phyloP scores from a whole-genome alignment of 1,140 invertebrate species.

The Dinothrombium tinctorium region DNA sequence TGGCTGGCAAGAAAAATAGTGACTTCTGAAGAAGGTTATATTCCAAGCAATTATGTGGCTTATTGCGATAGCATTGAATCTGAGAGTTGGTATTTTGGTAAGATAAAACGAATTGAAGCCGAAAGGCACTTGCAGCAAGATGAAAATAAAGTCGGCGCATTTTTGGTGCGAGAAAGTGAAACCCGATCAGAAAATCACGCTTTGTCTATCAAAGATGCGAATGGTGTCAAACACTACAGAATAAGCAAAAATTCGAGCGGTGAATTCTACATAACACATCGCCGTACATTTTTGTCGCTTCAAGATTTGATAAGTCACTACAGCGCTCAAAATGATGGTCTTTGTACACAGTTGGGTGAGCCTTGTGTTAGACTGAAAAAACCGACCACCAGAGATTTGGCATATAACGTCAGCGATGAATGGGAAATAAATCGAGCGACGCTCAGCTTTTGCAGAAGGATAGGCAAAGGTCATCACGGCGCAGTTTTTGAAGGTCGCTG shows the following conservation, averaged over 20 bases:
- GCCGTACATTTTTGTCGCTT: conserved; percentile 69
- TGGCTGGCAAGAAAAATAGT: conserved; percentile 92
- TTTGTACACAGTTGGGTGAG: conserved; percentile 71
- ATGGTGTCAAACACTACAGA: conserved; percentile 80
- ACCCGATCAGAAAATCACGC: neutral
- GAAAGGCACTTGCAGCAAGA: conserved; percentile 73
- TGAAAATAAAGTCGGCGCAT: conserved; percentile 79
- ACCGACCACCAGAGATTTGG: conserved; percentile 57
- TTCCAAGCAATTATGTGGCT: conserved; percentile 98
- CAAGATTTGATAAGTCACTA: conserved; percentile 76
- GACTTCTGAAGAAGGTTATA: conserved; percentile 84
- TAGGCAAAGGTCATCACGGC: conserved; percentile 91
- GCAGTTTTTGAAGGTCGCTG: conserved; percentile 95
- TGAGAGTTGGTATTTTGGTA: conserved; percentile 82
- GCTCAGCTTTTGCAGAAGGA: conserved; percentile 56
- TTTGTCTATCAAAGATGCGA: neutral
- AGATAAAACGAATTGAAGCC: conserved; percentile 81
- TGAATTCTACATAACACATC: conserved; percentile 59
- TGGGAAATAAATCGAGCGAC: conserved; percentile 64
- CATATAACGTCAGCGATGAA: conserved; percentile 73
- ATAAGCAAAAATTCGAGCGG: conserved; percentile 74
- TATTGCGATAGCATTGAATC: conserved; percentile 92
- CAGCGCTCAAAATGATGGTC: conserved; percentile 46
- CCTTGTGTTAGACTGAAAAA: conserved; percentile 41
- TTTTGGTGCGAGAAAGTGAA: conserved; percentile 43